These are phyloP conservation scores for Periophthalmus magnuspinnatus DNA, from an alignment of 2,797 vertebrate species.

Conservation along the genomic window DNA sequence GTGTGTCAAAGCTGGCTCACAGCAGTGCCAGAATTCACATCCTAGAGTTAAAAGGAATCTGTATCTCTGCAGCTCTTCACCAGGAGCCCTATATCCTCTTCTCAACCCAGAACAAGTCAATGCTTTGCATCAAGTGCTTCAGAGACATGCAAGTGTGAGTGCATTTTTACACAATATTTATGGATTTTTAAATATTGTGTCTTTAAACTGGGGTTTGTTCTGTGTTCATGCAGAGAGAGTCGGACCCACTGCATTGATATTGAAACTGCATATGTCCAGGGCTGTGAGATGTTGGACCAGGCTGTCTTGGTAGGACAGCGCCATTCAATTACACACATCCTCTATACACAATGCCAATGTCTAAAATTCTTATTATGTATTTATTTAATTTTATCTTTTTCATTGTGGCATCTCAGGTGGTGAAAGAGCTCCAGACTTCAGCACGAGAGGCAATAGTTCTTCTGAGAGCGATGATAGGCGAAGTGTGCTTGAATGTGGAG, in stretches of 20 bases:
- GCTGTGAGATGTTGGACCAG: slow-evolving; percentile 93
- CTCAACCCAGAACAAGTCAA: slow-evolving; percentile 92
- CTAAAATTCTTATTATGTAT: not conserved
- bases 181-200: too few species aligned
- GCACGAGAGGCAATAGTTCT: slow-evolving; percentile 87
- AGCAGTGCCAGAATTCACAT: slow-evolving; percentile 2
- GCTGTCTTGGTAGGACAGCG: slow-evolving; percentile 85
- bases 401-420: slow-evolving; percentile 47
- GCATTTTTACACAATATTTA: not conserved
- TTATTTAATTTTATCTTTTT: not conserved
- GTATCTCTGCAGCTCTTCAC: slow-evolving; percentile 81
- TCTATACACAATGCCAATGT: not conserved
- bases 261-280: slow-evolving; percentile 90
- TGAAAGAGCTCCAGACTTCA: slow-evolving; percentile 80
- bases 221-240: slow-evolving; percentile 80
- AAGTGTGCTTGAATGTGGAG: slow-evolving; percentile 87
- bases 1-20: slow-evolving; percentile 9
- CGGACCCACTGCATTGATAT: slow-evolving; percentile 94
- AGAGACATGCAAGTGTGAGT: slow-evolving; percentile 95
- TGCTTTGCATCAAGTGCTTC: slow-evolving; percentile 97
- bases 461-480: slow-evolving; percentile 91
- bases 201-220: not conserved
- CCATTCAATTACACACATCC: slow-evolving; percentile 7
- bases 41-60: slow-evolving; percentile 15
- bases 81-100: slow-evolving; percentile 94